Percentiles rank a stretch among this genome's conserved stretches.
Evolutionary conservation across 2,113 vertebrate species (phyloP).

Genomic region (Myxocyprinus asiaticus): DNA sequence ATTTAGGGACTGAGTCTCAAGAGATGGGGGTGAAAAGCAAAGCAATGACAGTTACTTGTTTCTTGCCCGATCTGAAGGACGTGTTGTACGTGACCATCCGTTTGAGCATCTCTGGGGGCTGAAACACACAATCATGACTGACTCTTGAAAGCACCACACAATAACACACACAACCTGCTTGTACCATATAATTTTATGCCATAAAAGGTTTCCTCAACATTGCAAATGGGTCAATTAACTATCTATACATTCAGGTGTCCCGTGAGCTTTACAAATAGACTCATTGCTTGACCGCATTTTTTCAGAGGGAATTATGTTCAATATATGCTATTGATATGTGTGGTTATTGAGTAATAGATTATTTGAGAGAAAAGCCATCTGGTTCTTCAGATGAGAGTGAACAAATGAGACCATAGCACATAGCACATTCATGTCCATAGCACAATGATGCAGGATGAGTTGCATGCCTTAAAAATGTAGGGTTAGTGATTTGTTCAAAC

Average conservation of each 20-base stretch:
- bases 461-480: too few relatives aligned
- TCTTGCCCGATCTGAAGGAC: conserved; percentile 88
- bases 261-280: conserved; percentile 5
- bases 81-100: conserved; percentile 98
- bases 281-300: background rate
- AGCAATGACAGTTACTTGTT: conserved; percentile 78
- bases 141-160: conserved; percentile 18
- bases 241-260: background rate
- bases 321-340: background rate
- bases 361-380: background rate
- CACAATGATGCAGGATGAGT: too few relatives aligned
- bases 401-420: background rate
- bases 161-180: conserved; percentile 1
- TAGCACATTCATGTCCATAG: too few relatives aligned
- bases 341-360: background rate
- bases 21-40: background rate
- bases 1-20: background rate
- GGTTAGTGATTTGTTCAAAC: too few relatives aligned
- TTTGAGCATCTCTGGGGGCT: conserved; percentile 98
- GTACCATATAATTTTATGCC: background rate
- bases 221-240: background rate
- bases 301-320: background rate
- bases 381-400: background rate
- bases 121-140: conserved; percentile 49
- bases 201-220: background rate